These are phyloP conservation scores for Acronicta alni DNA, from an alignment of 2,888 invertebrate species.

Conservation along the genomic window DNA sequence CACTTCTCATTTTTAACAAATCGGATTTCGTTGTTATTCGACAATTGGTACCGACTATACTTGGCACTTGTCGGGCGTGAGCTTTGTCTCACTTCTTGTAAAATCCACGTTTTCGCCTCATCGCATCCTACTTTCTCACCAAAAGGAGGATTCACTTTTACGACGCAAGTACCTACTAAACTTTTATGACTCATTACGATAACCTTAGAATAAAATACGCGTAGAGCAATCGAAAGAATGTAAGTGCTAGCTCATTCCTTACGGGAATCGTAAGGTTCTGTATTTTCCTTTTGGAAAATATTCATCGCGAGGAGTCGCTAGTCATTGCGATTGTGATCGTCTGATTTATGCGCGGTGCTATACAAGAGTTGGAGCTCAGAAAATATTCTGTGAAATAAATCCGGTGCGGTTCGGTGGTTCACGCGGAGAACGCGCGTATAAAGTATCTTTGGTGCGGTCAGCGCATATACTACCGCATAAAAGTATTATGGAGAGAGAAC, in stretches of 20 bases:
- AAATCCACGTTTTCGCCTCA: conserved; percentile 64
- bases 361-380: conserved; percentile 60
- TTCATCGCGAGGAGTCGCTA: conserved; percentile 64
- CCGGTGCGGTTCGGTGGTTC: conserved; percentile 73
- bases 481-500: conserved; percentile 69
- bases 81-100: conserved; percentile 63
- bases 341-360: conserved; percentile 72
- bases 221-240: conserved; percentile 74
- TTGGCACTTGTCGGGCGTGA: conserved; percentile 32
- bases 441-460: conserved; percentile 72
- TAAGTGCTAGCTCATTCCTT: conserved; percentile 64
- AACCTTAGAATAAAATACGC: conserved; percentile 79
- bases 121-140: conserved; percentile 63
- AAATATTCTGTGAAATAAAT: conserved; percentile 78
- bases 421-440: conserved; percentile 65
- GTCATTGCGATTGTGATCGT: conserved; percentile 66
- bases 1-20: conserved; percentile 48
- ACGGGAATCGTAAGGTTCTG: conserved; percentile 49
- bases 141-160: conserved; percentile 76
- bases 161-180: conserved; percentile 77
- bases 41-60: conserved; percentile 45
- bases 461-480: conserved; percentile 69
- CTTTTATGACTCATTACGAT: conserved; percentile 83
- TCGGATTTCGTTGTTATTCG: conserved; percentile 44
- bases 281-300: conserved; percentile 69